These are phyloP conservation scores for Hydraecia micacea DNA, from an alignment of 2,888 invertebrate genomes.

Conservation along the genomic window DNA sequence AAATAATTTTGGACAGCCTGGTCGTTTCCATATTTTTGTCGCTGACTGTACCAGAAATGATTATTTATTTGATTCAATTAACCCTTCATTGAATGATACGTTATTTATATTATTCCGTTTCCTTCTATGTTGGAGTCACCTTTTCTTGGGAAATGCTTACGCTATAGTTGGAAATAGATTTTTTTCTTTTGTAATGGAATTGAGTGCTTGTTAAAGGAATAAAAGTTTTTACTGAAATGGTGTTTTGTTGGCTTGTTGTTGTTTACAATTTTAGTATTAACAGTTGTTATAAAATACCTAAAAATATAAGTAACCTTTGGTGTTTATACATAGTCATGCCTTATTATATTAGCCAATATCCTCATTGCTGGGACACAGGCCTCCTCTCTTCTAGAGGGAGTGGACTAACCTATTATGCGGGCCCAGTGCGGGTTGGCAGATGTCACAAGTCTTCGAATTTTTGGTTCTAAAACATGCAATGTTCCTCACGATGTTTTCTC, in stretches of 20 bases:
- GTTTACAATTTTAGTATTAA: not conserved
- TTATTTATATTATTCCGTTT: constrained; percentile 61
- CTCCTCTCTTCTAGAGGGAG: too few species aligned
- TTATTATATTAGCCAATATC: too few species aligned
- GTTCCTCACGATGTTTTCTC: too few species aligned
- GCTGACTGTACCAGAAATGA: constrained; percentile 68
- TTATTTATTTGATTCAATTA: constrained; percentile 81
- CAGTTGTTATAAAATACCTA: not conserved
- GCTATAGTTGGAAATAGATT: not conserved
- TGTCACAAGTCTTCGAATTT: too few species aligned
- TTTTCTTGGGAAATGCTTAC: constrained; percentile 4
- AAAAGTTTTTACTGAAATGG: not conserved
- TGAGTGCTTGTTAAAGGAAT: not conserved
- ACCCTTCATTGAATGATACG: constrained; percentile 75
- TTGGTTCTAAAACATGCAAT: too few species aligned
- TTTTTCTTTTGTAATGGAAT: constrained; percentile 22
- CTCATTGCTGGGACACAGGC: too few species aligned
- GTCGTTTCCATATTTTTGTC: not conserved
- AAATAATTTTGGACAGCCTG: not conserved
- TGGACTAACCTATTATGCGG: too few species aligned
- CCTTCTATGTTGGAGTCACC: constrained; percentile 15
- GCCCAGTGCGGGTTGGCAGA: too few species aligned
- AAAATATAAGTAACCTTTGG: not conserved
- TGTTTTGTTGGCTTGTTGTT: not conserved
- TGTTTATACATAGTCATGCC: not conserved